phyloP scores from a whole-genome alignment of 92 coral and sea anemone species.

The Hydrozoanthus gracilis region DNA sequence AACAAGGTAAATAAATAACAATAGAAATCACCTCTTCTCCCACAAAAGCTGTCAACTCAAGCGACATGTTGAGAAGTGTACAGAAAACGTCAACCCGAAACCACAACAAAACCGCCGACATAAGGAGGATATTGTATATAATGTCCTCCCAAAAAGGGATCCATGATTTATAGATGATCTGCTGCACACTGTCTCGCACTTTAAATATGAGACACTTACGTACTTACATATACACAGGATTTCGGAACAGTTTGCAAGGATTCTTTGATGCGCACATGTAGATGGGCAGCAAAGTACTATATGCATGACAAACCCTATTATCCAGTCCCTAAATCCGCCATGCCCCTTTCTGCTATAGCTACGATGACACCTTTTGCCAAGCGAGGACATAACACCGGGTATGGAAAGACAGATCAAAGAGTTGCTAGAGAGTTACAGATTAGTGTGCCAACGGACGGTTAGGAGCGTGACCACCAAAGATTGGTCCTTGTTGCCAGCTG shows the following conservation, averaged over 20 bases:
- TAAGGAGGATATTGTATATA: too few species aligned
- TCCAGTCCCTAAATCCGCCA: conserved; percentile 62
- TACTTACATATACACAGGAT: conserved; percentile 27
- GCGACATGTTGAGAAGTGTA: too few species aligned
- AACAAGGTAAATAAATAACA: too few species aligned
- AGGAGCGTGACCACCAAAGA: conserved; percentile 47
- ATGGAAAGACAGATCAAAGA: conserved; percentile 51
- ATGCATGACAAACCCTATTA: conserved; percentile 58
- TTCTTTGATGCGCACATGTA: conserved; percentile 48
- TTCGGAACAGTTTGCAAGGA: conserved; percentile 38
- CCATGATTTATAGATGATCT: conserved; percentile 41
- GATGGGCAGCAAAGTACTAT: conserved; percentile 52
- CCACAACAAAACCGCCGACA: too few species aligned
- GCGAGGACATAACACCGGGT: conserved; percentile 46
- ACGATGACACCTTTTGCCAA: conserved; percentile 58
- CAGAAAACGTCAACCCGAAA: too few species aligned
- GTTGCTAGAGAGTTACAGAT: conserved; percentile 49
- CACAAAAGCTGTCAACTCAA: too few species aligned
- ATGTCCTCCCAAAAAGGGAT: too few species aligned
- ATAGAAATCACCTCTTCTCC: too few species aligned
- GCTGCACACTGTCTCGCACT: conserved; percentile 34
- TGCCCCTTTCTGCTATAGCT: conserved; percentile 54
- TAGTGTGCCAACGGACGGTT: conserved; percentile 52
- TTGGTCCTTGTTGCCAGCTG: conserved; percentile 42
- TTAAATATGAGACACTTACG: conserved; percentile 40